phyloP scores from a whole-genome alignment of 2,888 invertebrate genomes.

The Erebia epiphron region DNA sequence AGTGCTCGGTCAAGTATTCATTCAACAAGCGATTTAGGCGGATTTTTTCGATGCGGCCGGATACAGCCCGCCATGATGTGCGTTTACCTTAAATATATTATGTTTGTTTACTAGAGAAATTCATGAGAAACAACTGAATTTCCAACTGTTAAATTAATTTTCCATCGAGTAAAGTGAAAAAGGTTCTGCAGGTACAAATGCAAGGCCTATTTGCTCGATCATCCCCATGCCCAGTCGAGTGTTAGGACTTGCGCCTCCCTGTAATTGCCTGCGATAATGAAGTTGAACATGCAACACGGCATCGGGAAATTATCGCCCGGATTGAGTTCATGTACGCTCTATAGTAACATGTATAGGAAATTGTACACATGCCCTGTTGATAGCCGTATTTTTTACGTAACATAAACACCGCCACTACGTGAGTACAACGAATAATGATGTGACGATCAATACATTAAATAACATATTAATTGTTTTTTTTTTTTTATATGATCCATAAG shows the following conservation, averaged over 20 bases:
- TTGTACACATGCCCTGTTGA: neutral
- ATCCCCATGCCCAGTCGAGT: slow-evolving; percentile 35
- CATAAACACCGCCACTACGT: too few relatives aligned
- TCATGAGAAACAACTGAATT: too few relatives aligned
- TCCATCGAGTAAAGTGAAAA: neutral
- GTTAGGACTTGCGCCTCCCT: slow-evolving; percentile 45
- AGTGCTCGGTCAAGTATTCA: too few relatives aligned
- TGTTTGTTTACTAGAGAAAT: too few relatives aligned
- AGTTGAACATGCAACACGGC: slow-evolving; percentile 48
- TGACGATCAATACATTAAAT: too few relatives aligned
- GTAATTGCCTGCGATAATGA: slow-evolving; percentile 63
- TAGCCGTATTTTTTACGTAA: neutral
- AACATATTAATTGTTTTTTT: too few relatives aligned
- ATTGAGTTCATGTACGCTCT: slow-evolving; percentile 20
- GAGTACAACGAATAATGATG: too few relatives aligned
- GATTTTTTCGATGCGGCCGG: too few relatives aligned
- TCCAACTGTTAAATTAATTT: neutral
- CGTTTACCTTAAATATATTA: too few relatives aligned
- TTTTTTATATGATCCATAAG: too few relatives aligned
- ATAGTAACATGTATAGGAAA: slow-evolving; percentile 18
- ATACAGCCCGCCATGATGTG: too few relatives aligned
- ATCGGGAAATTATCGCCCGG: slow-evolving; percentile 46
- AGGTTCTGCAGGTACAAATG: slow-evolving; percentile 7
- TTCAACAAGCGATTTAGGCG: too few relatives aligned
- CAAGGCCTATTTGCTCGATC: slow-evolving; percentile 25